Percentiles rank a stretch among this genome's conserved stretches.
Conservation (phyloP, 2,888 invertebrate genomes). For the Choristoneura rosaceana region DNA sequence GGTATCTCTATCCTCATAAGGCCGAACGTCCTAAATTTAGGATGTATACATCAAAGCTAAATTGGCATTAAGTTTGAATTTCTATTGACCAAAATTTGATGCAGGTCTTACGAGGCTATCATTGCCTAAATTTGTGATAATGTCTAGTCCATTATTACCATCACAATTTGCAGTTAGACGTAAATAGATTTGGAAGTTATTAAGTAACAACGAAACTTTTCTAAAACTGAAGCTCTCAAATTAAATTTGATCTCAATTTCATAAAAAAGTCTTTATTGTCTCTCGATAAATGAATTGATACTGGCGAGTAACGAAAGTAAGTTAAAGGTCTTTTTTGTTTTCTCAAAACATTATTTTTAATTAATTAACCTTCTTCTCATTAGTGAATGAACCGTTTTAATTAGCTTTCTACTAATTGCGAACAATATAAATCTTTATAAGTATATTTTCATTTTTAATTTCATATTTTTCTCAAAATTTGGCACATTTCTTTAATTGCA, state of each 20-base stretch:
- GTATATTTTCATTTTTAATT: not conserved
- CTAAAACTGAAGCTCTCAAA: not conserved
- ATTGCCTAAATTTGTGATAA: not conserved
- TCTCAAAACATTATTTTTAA: not conserved
- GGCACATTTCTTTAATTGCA: slow-evolving; percentile 31
- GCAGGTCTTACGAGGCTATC: too few relatives aligned
- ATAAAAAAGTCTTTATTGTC: not conserved
- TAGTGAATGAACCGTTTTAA: slow-evolving; percentile 5
- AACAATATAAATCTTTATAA: not conserved
- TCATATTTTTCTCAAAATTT: slow-evolving; percentile 9
- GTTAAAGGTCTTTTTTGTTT: not conserved
- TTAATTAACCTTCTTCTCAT: slow-evolving; percentile 2
- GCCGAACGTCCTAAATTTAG: too few relatives aligned
- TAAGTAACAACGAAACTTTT: too few relatives aligned
- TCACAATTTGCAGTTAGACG: not conserved
- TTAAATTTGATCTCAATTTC: not conserved
- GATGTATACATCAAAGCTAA: too few relatives aligned
- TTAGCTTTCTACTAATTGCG: slow-evolving; percentile 13
- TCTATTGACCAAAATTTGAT: too few relatives aligned
- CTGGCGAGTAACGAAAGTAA: not conserved
- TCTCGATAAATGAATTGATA: not conserved
- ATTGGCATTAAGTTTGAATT: too few relatives aligned
- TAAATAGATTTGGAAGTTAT: not conserved
- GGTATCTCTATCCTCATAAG: too few relatives aligned
- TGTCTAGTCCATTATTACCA: not conserved